phyloP scores from a whole-genome alignment of 2,888 invertebrate genomes.

The Acronicta psi region DNA sequence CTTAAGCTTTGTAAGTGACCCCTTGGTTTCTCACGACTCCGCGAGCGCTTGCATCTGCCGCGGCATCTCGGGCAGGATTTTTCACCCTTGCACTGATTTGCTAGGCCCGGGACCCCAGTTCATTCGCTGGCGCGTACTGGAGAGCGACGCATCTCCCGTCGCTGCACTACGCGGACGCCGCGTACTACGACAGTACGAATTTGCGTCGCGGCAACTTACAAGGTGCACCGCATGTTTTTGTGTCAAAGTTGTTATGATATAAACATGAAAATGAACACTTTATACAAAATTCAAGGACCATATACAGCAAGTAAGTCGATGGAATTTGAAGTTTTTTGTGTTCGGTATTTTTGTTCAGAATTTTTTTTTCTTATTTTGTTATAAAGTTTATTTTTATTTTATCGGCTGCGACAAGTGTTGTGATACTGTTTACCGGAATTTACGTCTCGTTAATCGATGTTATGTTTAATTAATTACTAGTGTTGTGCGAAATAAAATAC shows the following conservation, averaged over 20 bases:
- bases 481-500: too few species aligned
- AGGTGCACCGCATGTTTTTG: background rate
- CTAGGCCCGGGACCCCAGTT: constrained; percentile 9
- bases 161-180: constrained; percentile 7
- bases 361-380: too few species aligned
- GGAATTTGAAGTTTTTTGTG: background rate
- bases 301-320: background rate
- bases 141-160: constrained; percentile 33
- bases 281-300: background rate
- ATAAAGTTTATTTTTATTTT: too few species aligned
- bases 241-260: background rate
- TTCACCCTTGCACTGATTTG: constrained; percentile 43
- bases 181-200: background rate
- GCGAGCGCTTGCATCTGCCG: constrained; percentile 47
- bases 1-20: background rate
- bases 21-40: constrained; percentile 41
- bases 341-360: too few species aligned
- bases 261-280: background rate
- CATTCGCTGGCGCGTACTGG: constrained; percentile 29
- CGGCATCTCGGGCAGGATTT: constrained; percentile 37
- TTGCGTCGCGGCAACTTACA: background rate
- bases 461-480: too few species aligned
- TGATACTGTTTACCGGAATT: too few species aligned
- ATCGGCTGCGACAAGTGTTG: too few species aligned
- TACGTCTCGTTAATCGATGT: too few species aligned